Evolutionary conservation across 2,888 invertebrate genomes (phyloP).

Genomic region (Carpatolechia fugitivella): DNA sequence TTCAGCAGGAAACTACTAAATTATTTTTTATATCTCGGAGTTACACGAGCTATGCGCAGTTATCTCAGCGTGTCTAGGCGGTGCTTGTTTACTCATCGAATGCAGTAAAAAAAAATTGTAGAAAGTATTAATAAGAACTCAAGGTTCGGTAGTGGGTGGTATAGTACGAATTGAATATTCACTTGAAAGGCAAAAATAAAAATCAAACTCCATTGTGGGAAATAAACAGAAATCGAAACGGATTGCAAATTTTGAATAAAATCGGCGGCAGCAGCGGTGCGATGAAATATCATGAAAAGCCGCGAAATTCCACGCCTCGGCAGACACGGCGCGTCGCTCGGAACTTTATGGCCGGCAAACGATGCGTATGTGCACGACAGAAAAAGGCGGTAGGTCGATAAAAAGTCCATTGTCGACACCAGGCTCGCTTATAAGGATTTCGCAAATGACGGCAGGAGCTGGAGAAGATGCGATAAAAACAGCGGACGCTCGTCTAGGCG

Average conservation of each 20-base stretch:
- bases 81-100: conserved; percentile 18
- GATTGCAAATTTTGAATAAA: conserved; percentile 33
- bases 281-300: conserved; percentile 40
- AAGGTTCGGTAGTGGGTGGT: neutral
- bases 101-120: neutral
- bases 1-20: conserved; percentile 53
- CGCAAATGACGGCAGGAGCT: conserved; percentile 62
- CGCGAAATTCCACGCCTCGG: conserved; percentile 46
- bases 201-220: neutral
- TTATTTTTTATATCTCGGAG: conserved; percentile 57
- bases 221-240: conserved; percentile 35
- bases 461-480: conserved; percentile 65
- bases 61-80: conserved; percentile 35
- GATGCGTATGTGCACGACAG: conserved; percentile 56
- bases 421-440: conserved; percentile 51
- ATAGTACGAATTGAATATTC: neutral
- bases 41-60: conserved; percentile 44
- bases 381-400: conserved; percentile 60
- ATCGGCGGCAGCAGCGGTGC: conserved; percentile 24
- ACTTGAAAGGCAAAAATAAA: neutral
- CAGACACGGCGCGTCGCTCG: conserved; percentile 43
- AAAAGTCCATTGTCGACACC: conserved; percentile 68
- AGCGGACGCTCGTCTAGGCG: conserved; percentile 45
- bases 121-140: neutral
- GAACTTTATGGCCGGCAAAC: conserved; percentile 62